Conservation (phyloP, 1,140 invertebrate species). For the Neoseiulus cucumeris region DNA sequence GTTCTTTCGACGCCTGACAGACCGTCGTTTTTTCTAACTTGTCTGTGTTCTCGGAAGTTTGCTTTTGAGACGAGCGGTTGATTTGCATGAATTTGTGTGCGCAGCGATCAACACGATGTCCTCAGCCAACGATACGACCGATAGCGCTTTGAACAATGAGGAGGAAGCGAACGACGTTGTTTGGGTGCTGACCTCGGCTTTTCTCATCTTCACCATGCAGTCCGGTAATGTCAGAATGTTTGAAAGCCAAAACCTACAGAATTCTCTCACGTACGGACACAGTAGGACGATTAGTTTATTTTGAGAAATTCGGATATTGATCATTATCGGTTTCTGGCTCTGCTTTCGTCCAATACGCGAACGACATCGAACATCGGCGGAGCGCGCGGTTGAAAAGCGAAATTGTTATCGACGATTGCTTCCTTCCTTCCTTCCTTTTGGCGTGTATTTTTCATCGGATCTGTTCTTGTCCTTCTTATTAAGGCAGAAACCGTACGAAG, state of each 20-base stretch:
- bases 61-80: too few species aligned
- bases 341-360: not conserved
- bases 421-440: too few species aligned
- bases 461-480: too few species aligned
- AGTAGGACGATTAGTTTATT: not conserved
- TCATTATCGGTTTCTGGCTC: not conserved
- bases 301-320: not conserved
- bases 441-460: too few species aligned
- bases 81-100: too few species aligned
- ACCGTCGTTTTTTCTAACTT: too few species aligned
- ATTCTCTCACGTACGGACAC: not conserved
- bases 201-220: conserved; percentile 23
- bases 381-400: not conserved
- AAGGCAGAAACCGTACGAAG: too few species aligned
- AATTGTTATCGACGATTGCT: not conserved
- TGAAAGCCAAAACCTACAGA: not conserved
- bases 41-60: too few species aligned
- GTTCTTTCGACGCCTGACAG: too few species aligned
- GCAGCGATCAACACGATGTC: too few species aligned
- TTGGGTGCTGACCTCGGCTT: conserved; percentile 20
- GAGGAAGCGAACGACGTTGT: conserved; percentile 20
- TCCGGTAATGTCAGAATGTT: conserved; percentile 14
- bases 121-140: too few species aligned
- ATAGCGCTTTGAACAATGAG: not conserved
- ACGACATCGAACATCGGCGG: not conserved